Conservation (phyloP, 1,140 invertebrate genomes). For the Pygmarrhopalites habei region DNA sequence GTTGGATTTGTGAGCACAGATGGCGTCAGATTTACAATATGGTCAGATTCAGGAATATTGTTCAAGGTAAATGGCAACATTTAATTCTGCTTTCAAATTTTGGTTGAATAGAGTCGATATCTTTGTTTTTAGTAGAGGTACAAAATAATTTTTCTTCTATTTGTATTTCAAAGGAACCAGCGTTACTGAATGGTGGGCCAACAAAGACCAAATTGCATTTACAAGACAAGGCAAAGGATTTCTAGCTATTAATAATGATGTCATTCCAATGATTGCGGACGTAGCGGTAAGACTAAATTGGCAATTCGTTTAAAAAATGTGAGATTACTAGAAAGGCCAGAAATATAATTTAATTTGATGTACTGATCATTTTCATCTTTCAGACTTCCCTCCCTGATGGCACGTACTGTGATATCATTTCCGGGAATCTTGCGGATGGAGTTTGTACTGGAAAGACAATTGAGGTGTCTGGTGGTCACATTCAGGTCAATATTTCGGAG, state of each 20-base stretch:
- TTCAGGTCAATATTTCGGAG: constrained; percentile 53
- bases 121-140: too few species aligned
- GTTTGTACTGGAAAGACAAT: constrained; percentile 47
- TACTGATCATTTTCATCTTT: too few species aligned
- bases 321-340: too few species aligned
- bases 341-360: not conserved
- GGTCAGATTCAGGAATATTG: constrained; percentile 65
- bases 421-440: constrained; percentile 45
- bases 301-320: too few species aligned
- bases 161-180: too few species aligned
- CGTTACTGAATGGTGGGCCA: constrained; percentile 46
- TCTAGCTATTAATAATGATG: constrained; percentile 46
- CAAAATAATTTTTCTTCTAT: too few species aligned
- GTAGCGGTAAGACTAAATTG: constrained; percentile 2
- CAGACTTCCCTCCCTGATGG: constrained; percentile 43
- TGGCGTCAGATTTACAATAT: constrained; percentile 72
- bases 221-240: constrained; percentile 44
- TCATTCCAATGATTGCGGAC: constrained; percentile 32
- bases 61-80: too few species aligned
- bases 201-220: constrained; percentile 46
- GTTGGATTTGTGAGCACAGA: constrained; percentile 84
- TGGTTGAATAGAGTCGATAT: too few species aligned
- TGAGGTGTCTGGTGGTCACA: constrained; percentile 52
- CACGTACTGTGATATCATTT: constrained; percentile 52
- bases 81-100: too few species aligned